Evolutionary conservation across 2,888 invertebrate genomes (phyloP).

Genomic region (Drosophila emarginata): DNA sequence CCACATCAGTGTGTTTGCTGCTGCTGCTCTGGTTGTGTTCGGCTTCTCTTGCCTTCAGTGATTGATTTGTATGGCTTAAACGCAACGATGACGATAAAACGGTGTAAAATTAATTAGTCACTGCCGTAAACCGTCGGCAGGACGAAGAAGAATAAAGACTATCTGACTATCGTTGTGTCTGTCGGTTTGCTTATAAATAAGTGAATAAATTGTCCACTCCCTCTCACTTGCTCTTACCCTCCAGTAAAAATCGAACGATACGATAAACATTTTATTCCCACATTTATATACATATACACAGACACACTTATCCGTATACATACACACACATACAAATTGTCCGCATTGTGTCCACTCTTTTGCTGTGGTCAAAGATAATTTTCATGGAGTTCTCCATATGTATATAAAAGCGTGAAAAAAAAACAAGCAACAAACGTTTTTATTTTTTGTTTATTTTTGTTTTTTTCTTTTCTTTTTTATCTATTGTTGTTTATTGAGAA

Average conservation of each 20-base stretch:
- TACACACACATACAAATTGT: conserved; percentile 10
- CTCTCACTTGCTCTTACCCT: conserved; percentile 16
- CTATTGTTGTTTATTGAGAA: conserved; percentile 46
- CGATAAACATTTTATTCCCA: conserved; percentile 64
- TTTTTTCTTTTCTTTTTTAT: conserved; percentile 33
- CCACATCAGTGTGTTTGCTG: not conserved
- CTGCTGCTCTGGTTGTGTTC: not conserved
- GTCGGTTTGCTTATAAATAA: conserved; percentile 40
- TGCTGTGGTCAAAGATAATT: conserved; percentile 2
- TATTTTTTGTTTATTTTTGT: conserved; percentile 35
- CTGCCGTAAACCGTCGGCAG: conserved; percentile 17
- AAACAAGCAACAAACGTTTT: conserved; percentile 13
- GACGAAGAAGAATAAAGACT: conserved; percentile 6
- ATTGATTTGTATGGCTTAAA: conserved; percentile 74
- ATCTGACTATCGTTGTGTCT: conserved; percentile 19
- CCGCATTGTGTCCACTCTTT: conserved; percentile 17
- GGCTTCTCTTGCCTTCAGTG: conserved; percentile 32
- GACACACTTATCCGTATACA: not conserved
- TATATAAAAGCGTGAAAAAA: conserved; percentile 10
- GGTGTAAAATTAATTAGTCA: conserved; percentile 75
- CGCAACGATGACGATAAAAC: conserved; percentile 67
- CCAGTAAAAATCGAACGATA: conserved; percentile 27
- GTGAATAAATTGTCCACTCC: conserved; percentile 37
- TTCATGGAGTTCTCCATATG: not conserved
- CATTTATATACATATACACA: conserved; percentile 20